phyloP scores from a whole-genome alignment of 2,113 vertebrate genomes.

The Colinus virginianus region DNA sequence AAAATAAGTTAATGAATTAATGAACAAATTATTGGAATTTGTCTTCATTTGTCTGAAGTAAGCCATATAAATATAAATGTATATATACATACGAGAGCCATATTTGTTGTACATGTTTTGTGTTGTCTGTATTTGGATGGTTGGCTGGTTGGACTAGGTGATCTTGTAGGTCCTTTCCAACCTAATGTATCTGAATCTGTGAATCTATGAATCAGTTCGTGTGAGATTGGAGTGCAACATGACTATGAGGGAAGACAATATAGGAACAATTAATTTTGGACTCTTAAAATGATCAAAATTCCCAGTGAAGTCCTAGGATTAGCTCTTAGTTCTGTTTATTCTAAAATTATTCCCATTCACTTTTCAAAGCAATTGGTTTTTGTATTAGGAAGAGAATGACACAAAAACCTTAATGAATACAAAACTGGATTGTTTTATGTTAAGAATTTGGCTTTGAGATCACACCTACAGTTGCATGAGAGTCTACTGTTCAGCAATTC shows the following conservation, averaged over 20 bases:
- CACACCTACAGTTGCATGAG: not conserved
- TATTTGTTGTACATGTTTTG: too few species aligned
- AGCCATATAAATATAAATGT: not conserved
- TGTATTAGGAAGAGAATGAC: not conserved
- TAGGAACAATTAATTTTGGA: not conserved
- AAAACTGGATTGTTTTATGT: not conserved
- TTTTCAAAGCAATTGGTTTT: not conserved
- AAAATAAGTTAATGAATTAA: not conserved
- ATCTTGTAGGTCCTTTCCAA: too few species aligned
- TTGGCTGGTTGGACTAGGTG: too few species aligned
- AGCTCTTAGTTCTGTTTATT: not conserved
- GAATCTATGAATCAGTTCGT: too few species aligned
- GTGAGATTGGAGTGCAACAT: not conserved
- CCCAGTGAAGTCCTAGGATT: not conserved
- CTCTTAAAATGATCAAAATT: not conserved
- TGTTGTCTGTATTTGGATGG: not conserved
- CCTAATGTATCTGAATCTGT: too few species aligned
- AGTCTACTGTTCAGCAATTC: not conserved
- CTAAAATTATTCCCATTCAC: not conserved
- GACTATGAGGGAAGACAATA: not conserved
- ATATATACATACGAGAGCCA: too few species aligned
- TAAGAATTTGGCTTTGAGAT: not conserved
- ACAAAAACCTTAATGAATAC: not conserved
- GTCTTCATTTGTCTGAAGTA: not conserved
- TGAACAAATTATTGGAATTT: not conserved